phyloP scores from a whole-genome alignment of 2,113 vertebrate genomes.

The Cromileptes altivelis region DNA sequence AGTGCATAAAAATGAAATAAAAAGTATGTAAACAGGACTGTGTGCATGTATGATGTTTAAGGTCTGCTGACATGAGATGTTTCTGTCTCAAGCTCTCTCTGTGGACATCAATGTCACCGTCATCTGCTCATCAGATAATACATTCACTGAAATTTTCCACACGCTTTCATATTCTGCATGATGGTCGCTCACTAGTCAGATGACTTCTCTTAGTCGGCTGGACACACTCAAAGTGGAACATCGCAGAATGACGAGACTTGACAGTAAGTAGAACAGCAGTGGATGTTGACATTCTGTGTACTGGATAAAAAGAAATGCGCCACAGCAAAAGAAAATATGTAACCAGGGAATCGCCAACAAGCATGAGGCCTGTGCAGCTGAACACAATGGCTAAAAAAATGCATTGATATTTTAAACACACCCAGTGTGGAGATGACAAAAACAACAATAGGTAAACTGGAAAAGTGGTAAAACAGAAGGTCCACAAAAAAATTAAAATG shows the following conservation, averaged over 20 bases:
- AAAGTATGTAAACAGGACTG: neutral
- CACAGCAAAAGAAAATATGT: neutral
- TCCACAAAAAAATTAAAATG: neutral
- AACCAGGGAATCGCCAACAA: neutral
- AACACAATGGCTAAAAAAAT: neutral
- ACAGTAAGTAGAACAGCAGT: neutral
- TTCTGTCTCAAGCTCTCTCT: neutral
- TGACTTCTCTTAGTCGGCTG: slow-evolving; percentile 1
- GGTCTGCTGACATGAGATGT: neutral
- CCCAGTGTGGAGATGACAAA: neutral
- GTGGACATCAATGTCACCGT: neutral
- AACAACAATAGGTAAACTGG: neutral
- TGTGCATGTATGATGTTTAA: neutral
- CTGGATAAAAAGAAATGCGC: neutral
- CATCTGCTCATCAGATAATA: neutral
- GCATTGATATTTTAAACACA: neutral
- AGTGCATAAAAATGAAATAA: neutral
- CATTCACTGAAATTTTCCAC: neutral
- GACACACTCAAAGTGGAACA: neutral
- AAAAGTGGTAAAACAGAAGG: neutral
- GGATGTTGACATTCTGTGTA: neutral
- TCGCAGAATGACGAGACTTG: slow-evolving; percentile 1
- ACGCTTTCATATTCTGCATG: neutral
- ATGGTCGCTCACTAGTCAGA: slow-evolving; percentile 20
- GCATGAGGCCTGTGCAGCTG: neutral